phyloP scores from a whole-genome alignment of 2,113 vertebrate genomes.

The Scortum barcoo region DNA sequence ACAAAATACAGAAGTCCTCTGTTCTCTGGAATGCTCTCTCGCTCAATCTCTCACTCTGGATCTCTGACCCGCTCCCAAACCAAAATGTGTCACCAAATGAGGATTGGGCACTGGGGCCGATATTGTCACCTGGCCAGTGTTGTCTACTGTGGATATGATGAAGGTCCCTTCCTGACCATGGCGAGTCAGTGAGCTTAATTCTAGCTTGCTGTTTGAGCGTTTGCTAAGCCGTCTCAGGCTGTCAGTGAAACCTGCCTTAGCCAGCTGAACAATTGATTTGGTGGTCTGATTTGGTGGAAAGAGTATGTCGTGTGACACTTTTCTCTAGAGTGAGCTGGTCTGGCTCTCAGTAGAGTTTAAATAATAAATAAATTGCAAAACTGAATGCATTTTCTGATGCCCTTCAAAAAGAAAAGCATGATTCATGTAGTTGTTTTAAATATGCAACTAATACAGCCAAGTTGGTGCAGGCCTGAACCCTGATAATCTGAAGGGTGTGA shows the following conservation, averaged over 20 bases:
- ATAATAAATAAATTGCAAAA: neutral
- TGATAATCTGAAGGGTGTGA: neutral
- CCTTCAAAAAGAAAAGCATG: neutral
- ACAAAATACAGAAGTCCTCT: slow-evolving; percentile 67
- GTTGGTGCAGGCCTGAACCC: neutral
- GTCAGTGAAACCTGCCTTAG: neutral
- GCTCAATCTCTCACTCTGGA: slow-evolving; percentile 9
- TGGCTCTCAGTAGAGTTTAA: neutral
- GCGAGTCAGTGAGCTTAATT: neutral
- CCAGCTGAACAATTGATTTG: neutral
- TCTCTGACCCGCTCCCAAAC: slow-evolving; percentile 26
- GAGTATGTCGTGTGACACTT: neutral
- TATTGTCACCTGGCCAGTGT: neutral
- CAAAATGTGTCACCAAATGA: slow-evolving; percentile 15
- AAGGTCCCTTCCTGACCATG: neutral
- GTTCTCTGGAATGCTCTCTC: slow-evolving; percentile 69
- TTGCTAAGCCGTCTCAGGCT: neutral
- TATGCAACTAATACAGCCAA: neutral
- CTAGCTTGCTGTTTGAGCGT: neutral
- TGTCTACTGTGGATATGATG: neutral
- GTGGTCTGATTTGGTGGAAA: neutral
- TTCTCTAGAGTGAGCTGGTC: neutral
- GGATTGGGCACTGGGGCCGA: neutral
- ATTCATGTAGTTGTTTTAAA: neutral
- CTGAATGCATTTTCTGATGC: neutral